Percentiles rank a stretch among this genome's conserved stretches.
Evolutionary conservation across 2,113 vertebrate genomes (phyloP).

Genomic region (Oceanodroma tethys): DNA sequence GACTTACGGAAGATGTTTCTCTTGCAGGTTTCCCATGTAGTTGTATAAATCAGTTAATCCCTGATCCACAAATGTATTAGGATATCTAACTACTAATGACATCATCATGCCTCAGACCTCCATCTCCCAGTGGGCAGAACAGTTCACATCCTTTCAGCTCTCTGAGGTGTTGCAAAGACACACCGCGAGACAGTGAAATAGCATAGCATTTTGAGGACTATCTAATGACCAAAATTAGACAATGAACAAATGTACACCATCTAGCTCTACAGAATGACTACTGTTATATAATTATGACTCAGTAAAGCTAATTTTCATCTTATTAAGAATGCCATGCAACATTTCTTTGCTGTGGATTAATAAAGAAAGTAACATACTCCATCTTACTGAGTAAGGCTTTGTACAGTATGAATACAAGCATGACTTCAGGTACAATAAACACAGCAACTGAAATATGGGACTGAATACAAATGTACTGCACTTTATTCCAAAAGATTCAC

Average conservation of each 20-base stretch:
- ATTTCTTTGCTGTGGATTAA: not conserved
- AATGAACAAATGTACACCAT: not conserved
- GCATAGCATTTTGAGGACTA: not conserved
- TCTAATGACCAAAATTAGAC: not conserved
- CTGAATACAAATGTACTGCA: not conserved
- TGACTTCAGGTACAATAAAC: not conserved
- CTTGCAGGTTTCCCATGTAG: not conserved
- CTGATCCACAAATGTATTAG: not conserved
- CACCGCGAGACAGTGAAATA: not conserved
- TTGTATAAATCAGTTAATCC: not conserved
- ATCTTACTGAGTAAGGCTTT: not conserved
- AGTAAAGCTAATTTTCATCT: not conserved
- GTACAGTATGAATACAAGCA: not conserved
- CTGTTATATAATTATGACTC: not conserved
- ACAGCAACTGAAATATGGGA: not conserved
- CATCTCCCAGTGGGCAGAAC: not conserved
- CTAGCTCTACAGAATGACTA: not conserved
- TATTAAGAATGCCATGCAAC: not conserved
- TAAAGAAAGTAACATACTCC: not conserved
- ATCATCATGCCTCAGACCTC: not conserved
- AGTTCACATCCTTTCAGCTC: not conserved
- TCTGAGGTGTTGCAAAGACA: not conserved
- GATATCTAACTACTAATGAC: not conserved
- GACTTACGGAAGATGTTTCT: not conserved
- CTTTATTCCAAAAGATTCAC: not conserved